Base-by-base conservation (phyloP, 2,797 vertebrate species). In the Dipus sagitta region DNA sequence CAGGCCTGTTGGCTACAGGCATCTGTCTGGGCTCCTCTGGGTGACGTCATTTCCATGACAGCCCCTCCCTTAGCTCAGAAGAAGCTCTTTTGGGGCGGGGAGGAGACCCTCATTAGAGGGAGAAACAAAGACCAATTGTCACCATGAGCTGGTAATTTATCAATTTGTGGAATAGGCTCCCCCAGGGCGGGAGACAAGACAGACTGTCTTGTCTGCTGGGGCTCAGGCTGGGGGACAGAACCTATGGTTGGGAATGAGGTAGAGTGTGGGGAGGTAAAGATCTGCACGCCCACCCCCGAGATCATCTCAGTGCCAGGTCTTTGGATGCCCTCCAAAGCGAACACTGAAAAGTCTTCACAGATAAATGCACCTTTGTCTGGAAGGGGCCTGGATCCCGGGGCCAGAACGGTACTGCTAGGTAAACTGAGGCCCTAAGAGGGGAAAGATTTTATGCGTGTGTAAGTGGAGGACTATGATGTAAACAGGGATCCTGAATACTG, bases 111-210 rank as follows among this genome's bases (percentile, higher is more conserved):
- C 30, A 24, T 60, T 85, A 6, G 8, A 0, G 88, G 64, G 28
- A 78, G 84, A 87, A 84, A 1, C 62, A 76, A 96, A 68, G 64
- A 58, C 0, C 32, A 88, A 58, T 15, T 84, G 91, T 70, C 91
- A 79, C 86, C 24, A 6, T 0, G 74, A 80, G 60, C 76, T 13
- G 30, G 95, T 80, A 26, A 42, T 52, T 68, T 17, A 62, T 80
- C 14, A 21, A 64, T 68, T 64, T 77, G 79, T 13, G 77, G 38
- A 11, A 14, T 0, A 7, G n/a, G 23, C 12, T 34, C 4, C 76
- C 62, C 54, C 20, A 23, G 20, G 68, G 85, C 13, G 54, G 54
- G 54, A 17, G 54, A 58, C 54, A 23, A 72, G 7, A 52, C 13
- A 47, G 28, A 6, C 64, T 26, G 28, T n/a, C 68, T 75, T 75